A percentile compares a stretch with the other conserved stretches of the same genome.
Conservation (phyloP, 2,888 invertebrate genomes). For the Cryptophagus acutangulus region DNA sequence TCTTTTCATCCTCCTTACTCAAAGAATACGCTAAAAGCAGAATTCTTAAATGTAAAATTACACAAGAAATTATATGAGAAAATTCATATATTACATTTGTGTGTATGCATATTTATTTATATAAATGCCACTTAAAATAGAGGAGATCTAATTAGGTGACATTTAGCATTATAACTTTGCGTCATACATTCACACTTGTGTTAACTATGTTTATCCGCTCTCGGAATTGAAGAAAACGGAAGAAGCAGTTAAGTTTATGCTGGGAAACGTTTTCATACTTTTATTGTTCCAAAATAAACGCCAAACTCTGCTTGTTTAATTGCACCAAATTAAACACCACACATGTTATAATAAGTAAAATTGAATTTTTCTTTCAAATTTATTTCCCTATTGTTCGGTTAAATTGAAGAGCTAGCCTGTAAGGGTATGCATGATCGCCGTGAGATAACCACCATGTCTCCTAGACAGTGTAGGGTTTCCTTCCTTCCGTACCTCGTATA, state of each 20-base stretch:
- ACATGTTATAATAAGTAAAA: no score
- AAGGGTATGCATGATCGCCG: slow-evolving; percentile 35
- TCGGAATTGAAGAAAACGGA: slow-evolving; percentile 47
- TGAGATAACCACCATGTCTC: slow-evolving; percentile 46
- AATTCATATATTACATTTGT: no score
- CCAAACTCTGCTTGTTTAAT: no score
- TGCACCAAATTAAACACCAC: no score
- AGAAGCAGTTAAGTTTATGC: slow-evolving; percentile 46
- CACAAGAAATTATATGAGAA: no score
- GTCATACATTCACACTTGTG: slow-evolving; percentile 44
- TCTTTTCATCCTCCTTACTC: slow-evolving; percentile 22
- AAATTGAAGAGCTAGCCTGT: slow-evolving; percentile 1
- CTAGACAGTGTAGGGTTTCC: slow-evolving; percentile 40
- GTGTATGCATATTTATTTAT: no score
- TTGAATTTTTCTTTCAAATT: no score
- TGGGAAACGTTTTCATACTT: slow-evolving; percentile 30
- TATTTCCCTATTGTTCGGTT: no score
- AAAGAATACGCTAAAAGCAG: slow-evolving; percentile 24
- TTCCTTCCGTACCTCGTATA: slow-evolving; percentile 38
- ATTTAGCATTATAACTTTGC: slow-evolving; percentile 46
- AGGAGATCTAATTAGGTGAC: slow-evolving; percentile 32
- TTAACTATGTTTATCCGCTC: slow-evolving; percentile 46
- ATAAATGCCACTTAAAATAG: slow-evolving; percentile 8
- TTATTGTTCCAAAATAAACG: neutral
- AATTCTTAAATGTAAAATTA: no score